Evolutionary conservation across 2,888 invertebrate genomes (phyloP).

Genomic region (Cactoblastis cactorum): DNA sequence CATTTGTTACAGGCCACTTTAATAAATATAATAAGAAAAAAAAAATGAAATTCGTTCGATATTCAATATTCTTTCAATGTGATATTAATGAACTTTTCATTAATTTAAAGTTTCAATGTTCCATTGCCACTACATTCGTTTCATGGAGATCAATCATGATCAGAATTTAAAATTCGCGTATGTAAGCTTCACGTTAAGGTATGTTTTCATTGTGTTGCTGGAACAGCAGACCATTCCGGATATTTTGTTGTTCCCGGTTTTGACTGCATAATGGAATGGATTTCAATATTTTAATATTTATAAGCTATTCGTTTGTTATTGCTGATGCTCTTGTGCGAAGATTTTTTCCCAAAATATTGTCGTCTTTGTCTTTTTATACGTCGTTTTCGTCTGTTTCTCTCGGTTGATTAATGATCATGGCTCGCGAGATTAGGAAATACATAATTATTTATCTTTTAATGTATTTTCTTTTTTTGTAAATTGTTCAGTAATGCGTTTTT

Average conservation of each 20-base stretch:
- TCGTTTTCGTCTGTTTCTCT: neutral
- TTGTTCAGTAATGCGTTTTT: neutral
- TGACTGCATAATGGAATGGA: conserved; percentile 59
- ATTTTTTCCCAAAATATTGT: conserved; percentile 11
- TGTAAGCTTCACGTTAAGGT: too few species aligned
- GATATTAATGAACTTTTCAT: too few species aligned
- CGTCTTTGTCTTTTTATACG: conserved; percentile 8
- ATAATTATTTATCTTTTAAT: neutral
- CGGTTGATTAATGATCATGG: conserved; percentile 9
- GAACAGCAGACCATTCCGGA: conserved; percentile 34
- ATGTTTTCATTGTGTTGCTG: neutral
- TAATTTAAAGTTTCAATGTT: too few species aligned
- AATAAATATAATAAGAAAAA: too few species aligned
- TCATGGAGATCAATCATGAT: too few species aligned
- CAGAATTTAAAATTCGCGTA: too few species aligned
- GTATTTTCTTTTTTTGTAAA: neutral
- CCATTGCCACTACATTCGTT: too few species aligned
- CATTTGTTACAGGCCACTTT: too few species aligned
- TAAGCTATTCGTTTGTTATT: conserved; percentile 56
- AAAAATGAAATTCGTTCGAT: too few species aligned
- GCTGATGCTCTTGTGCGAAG: conserved; percentile 25
- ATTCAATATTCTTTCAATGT: too few species aligned
- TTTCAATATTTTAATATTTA: conserved; percentile 70
- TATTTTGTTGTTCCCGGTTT: conserved; percentile 57
- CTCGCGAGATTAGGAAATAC: neutral